Base-by-base conservation (phyloP, 2,888 invertebrate species). In the Maniola hyperantus region DNA sequence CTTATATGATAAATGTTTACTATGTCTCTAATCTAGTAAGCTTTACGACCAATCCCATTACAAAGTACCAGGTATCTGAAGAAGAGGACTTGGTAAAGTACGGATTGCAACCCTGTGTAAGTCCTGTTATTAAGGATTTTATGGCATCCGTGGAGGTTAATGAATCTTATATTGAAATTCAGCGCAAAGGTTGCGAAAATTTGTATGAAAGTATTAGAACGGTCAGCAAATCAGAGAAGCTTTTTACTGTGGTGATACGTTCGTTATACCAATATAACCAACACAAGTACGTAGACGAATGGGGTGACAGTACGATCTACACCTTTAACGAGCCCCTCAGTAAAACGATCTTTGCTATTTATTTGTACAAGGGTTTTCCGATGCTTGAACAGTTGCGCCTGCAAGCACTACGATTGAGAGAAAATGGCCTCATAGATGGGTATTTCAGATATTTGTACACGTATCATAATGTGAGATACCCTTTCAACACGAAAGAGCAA, bases 311-410 rank as follows among this genome's bases (percentile, higher is more conserved):
- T 0, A 50, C 15, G n/a, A 53, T 79, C 0, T 76, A 77, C 48
- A 20, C 70, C 1, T 74, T 79, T n/a, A 66, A 72, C 1, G 71
- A 73, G 6, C 83, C 84, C 0, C 71, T 79, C 7, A 74, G 75
- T 6, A 83, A 83, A 62, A 64, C 83, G 2, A 76, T 85, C 4
- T 86, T 83, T 57, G 79, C 79, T 0, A 80, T 83, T 15, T 88
- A 79, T 48, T 72, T 84, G 6, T 81, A 83, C 59, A 88, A 87
- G 71, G 89, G 88, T 0, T 88, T 88, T 65, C 88, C 87, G 2
- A 66, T 82, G 44, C 7, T 67, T 0, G 64, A 78, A 0, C 73
- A 71, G 10, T 60, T 87, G 6, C 72, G 80, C 18, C 6, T 44
- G 1, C 69, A 74, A 4, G 71, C 78, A 1, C 68, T 87, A 0